Evolutionary conservation across 2,888 invertebrate genomes (phyloP).

Genomic region (Hypomecis punctinalis): DNA sequence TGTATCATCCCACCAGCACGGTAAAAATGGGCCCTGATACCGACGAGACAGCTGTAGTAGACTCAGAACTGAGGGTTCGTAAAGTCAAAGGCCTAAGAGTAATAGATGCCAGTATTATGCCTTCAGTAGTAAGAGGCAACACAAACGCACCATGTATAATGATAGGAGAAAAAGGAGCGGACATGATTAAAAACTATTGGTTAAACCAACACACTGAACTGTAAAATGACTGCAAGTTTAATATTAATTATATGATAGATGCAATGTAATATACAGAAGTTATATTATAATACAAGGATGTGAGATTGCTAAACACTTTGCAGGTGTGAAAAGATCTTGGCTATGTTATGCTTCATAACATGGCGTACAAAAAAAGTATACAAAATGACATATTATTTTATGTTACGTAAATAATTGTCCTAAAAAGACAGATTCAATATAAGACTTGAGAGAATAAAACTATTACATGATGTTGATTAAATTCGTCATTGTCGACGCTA

Average conservation of each 20-base stretch:
- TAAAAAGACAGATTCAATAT: too few relatives aligned
- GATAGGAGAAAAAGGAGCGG: conserved; percentile 88
- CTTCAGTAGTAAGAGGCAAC: conserved; percentile 85
- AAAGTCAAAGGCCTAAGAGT: conserved; percentile 83
- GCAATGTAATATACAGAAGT: too few relatives aligned
- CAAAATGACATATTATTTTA: too few relatives aligned
- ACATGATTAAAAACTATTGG: conserved; percentile 86
- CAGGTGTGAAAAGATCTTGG: too few relatives aligned
- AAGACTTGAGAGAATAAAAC: too few relatives aligned
- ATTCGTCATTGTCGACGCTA: too few relatives aligned
- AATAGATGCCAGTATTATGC: conserved; percentile 88
- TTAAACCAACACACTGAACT: conserved; percentile 57
- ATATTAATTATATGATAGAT: background rate
- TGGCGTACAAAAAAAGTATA: too few relatives aligned
- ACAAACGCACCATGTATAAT: conserved; percentile 87
- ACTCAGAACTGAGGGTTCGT: conserved; percentile 82
- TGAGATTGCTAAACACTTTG: too few relatives aligned
- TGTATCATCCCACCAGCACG: conserved; percentile 90
- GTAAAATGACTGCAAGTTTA: conserved; percentile 35
- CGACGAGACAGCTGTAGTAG: conserved; percentile 81
- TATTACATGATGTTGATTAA: too few relatives aligned
- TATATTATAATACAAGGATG: too few relatives aligned
- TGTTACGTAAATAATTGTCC: too few relatives aligned
- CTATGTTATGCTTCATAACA: too few relatives aligned
- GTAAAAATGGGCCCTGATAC: conserved; percentile 85